Percentiles rank a stretch among this genome's conserved stretches.
Evolutionary conservation across 2,888 invertebrate genomes (phyloP).

Genomic region (Heliconius cydno): DNA sequence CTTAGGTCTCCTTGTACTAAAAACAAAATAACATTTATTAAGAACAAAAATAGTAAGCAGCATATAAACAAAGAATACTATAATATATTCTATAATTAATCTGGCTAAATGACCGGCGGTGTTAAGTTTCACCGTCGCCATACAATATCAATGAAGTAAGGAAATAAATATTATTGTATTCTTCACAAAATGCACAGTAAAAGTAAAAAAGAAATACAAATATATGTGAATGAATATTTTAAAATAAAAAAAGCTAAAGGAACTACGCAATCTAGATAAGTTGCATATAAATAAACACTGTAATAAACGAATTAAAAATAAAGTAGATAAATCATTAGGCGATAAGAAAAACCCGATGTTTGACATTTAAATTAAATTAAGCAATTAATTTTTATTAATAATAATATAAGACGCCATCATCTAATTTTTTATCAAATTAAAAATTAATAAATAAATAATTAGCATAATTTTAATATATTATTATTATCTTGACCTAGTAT

Average conservation of each 20-base stretch:
- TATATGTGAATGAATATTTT: no score
- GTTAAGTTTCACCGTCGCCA: no score
- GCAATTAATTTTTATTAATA: not conserved
- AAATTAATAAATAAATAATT: not conserved
- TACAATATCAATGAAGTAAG: not conserved
- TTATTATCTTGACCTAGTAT: no score
- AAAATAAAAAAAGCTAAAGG: no score
- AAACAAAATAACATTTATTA: no score
- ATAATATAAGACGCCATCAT: not conserved
- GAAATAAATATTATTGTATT: not conserved
- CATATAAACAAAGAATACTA: no score
- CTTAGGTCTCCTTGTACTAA: no score
- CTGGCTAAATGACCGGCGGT: not conserved
- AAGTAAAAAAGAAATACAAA: not conserved
- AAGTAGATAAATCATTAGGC: not conserved
- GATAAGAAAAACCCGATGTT: slow-evolving; percentile 12
- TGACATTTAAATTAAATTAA: not conserved
- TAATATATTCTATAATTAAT: not conserved
- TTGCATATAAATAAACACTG: no score
- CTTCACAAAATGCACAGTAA: not conserved
- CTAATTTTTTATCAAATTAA: not conserved
- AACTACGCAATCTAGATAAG: no score
- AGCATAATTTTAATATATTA: not conserved
- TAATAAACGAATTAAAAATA: not conserved
- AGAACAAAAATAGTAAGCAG: no score